Base-by-base conservation (phyloP, 2,888 invertebrate genomes). In the Clepsis dumicolana region DNA sequence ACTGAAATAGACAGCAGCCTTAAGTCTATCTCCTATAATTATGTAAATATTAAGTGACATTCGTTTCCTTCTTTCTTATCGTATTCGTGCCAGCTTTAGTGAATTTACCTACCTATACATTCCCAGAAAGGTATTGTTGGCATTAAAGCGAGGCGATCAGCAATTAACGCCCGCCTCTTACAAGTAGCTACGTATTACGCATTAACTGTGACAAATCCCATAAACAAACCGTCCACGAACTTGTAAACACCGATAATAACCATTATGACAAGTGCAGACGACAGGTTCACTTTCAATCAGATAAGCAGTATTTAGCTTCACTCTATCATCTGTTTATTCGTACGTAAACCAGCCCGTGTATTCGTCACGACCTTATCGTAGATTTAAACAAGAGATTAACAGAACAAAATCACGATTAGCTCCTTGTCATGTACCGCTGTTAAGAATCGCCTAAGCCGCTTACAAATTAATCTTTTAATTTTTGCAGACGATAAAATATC, bases 361-460 rank as follows among this genome's bases (percentile, higher is more conserved):
- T 25, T 16, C 14, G 41, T 27, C 16, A 14, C 38, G 10, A 21
- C 25, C 12, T 64, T 24, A 65, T 65, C 53, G 14, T 56, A 65
- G 61, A 62, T 65, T 61, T 70, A 61, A 54, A 62, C 38, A 62
- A 50, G 24, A 52, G 65, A 70, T 65, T 64, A 35, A 12, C 27
- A 18, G 24, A 65, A 62, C 35, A 27, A 65, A 70, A 70, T 70
- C 65, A 65, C 56, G 61, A 57, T 68, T 59, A 52, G 59, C 63
- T 44, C 44, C 44, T 69, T 60, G 64, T 54, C 16, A 25, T 10
- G 27, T 38, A 18, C 60, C 52, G 64, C 52, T 53, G 64, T 18
- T 57, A 66, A 64, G 60, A 32, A 32, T 21, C 41, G 7, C 2
- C 18, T 50, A 52, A 41, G 32, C 25, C 52, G 65, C 59, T 65